These are phyloP conservation scores for Phoenoteleia sp. DNA, from an alignment of 2,888 invertebrate genomes.

Conservation along the genomic window DNA sequence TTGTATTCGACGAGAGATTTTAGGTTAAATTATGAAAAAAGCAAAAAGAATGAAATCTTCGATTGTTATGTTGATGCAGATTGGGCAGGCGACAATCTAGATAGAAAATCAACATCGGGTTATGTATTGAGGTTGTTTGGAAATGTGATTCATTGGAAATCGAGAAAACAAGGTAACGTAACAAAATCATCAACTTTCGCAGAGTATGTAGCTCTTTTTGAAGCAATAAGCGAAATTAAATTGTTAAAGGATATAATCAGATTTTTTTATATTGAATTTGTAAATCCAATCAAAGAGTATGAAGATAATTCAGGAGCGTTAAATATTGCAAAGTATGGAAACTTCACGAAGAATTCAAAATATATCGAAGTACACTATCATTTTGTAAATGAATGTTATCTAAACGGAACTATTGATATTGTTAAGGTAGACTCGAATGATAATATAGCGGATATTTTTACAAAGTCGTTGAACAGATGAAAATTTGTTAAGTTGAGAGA, in stretches of 20 bases:
- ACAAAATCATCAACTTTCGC: constrained; percentile 59
- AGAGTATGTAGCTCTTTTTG: constrained; percentile 67
- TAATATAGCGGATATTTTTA: constrained; percentile 49
- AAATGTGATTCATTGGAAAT: constrained; percentile 66
- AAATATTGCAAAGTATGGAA: constrained; percentile 60
- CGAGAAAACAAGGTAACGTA: constrained; percentile 63
- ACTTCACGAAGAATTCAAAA: constrained; percentile 64
- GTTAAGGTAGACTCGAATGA: constrained; percentile 53
- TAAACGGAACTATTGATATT: constrained; percentile 54
- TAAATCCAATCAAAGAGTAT: constrained; percentile 37
- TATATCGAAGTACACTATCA: constrained; percentile 65
- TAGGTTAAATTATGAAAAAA: too few species aligned
- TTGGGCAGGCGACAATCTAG: constrained; percentile 64
- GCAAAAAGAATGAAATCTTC: constrained; percentile 31
- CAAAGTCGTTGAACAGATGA: constrained; percentile 12
- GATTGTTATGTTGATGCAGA: constrained; percentile 65
- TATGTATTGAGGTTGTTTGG: constrained; percentile 65
- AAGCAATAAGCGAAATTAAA: constrained; percentile 58
- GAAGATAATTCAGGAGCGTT: constrained; percentile 65
- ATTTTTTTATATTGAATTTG: constrained; percentile 33
- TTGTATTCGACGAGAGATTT: constrained; percentile 56
- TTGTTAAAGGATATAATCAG: constrained; percentile 24
- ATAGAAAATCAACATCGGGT: constrained; percentile 70
- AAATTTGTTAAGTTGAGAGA: constrained; percentile 26
- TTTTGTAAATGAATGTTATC: constrained; percentile 61